Conservation (phyloP, 2,113 vertebrate species). For the Equus przewalskii region DNA sequence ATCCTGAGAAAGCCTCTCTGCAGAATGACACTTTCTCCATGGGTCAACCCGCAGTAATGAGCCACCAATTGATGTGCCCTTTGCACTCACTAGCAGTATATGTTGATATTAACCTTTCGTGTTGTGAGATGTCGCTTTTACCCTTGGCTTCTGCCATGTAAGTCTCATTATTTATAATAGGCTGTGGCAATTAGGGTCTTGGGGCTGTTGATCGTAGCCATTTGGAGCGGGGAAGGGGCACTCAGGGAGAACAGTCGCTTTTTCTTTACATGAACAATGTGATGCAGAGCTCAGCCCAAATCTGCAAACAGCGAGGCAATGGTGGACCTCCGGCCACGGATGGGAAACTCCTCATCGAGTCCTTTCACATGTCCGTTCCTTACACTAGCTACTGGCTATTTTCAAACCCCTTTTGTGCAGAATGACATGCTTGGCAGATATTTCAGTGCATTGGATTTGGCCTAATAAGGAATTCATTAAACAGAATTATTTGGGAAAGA, state of each 20-base stretch:
- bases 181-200: slow-evolving; percentile 91
- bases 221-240: slow-evolving; percentile 69
- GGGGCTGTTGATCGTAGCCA: slow-evolving; percentile 83
- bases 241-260: slow-evolving; percentile 80
- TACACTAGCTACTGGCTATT: not conserved
- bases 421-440: not conserved
- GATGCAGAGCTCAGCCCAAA: slow-evolving; percentile 72
- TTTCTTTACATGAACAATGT: slow-evolving; percentile 83
- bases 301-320: slow-evolving; percentile 56
- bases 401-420: slow-evolving; percentile 55
- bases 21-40: slow-evolving; percentile 90
- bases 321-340: slow-evolving; percentile 13
- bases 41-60: slow-evolving; percentile 93
- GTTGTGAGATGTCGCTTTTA: slow-evolving; percentile 88
- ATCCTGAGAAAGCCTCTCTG: slow-evolving; percentile 91
- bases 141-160: slow-evolving; percentile 88
- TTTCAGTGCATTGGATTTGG: slow-evolving; percentile 67
- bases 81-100: slow-evolving; percentile 87
- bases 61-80: slow-evolving; percentile 85
- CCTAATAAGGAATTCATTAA: slow-evolving; percentile 61
- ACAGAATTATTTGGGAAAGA: slow-evolving; percentile 31
- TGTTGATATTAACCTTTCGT: slow-evolving; percentile 91
- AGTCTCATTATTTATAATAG: slow-evolving; percentile 92
- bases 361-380: slow-evolving; percentile 65
- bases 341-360: slow-evolving; percentile 61